Conservation (phyloP, 2,797 vertebrate genomes). For the Choloepus didactylus region DNA sequence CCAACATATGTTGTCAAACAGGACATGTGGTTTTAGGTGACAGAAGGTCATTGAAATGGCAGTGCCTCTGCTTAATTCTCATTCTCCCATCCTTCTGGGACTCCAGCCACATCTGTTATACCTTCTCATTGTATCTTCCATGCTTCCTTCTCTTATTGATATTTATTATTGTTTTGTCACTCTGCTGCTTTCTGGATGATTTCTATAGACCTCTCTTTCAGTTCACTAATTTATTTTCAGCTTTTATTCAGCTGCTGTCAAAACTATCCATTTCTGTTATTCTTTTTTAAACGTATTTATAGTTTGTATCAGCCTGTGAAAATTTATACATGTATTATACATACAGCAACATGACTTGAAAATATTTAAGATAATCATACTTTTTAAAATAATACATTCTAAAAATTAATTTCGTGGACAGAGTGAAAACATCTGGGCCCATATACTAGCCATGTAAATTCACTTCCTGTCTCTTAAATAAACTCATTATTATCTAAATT, state of each 20-base stretch:
- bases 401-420: neutral
- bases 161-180: slow-evolving; percentile 8
- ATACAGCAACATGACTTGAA: slow-evolving; percentile 1
- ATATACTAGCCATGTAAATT: slow-evolving; percentile 31
- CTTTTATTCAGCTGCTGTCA: neutral
- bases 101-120: neutral
- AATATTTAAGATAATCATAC: neutral
- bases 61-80: neutral
- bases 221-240: neutral
- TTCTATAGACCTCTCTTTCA: neutral
- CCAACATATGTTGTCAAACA: neutral
- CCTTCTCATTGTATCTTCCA: neutral
- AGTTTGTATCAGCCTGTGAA: neutral
- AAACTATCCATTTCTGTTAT: neutral
- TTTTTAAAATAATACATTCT: slow-evolving; percentile 10
- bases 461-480: neutral
- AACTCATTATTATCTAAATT: neutral
- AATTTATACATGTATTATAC: neutral
- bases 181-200: neutral
- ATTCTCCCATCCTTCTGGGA: neutral
- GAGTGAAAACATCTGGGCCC: neutral
- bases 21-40: neutral
- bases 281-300: neutral
- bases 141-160: neutral
- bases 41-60: neutral